Evolutionary conservation across 2,113 vertebrate species (phyloP).

Genomic region (Rattus rattus): DNA sequence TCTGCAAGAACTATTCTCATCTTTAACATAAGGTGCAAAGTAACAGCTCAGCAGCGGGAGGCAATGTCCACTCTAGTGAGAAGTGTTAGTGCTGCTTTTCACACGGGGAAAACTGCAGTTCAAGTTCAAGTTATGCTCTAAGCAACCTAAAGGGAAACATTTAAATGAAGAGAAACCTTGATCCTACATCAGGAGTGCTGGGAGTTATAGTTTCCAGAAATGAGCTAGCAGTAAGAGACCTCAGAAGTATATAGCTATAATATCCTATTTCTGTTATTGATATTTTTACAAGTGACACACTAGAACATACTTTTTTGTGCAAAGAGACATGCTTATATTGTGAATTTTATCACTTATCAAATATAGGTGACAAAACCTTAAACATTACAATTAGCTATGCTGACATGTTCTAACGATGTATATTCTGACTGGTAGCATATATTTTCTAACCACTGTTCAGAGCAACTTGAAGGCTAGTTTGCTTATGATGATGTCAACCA

Average conservation of each 20-base stretch:
- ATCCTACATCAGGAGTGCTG: background rate
- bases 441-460: background rate
- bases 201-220: background rate
- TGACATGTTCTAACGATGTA: background rate
- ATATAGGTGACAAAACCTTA: background rate
- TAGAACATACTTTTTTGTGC: background rate
- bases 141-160: background rate
- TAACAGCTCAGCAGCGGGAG: background rate
- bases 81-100: background rate
- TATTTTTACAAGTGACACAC: background rate
- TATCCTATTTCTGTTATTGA: background rate
- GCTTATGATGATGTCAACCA: background rate
- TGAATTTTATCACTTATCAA: slow-evolving; percentile 1
- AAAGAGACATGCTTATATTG: background rate
- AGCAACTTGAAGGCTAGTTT: background rate
- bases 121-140: background rate
- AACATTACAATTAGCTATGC: background rate
- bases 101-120: background rate
- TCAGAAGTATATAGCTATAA: background rate
- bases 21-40: background rate
- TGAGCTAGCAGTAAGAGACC: background rate
- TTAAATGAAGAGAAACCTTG: background rate
- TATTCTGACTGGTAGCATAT: background rate
- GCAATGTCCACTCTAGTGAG: background rate
- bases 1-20: background rate